Conservation (phyloP, 2,888 invertebrate species). For the Sphaeridia pumilis region DNA sequence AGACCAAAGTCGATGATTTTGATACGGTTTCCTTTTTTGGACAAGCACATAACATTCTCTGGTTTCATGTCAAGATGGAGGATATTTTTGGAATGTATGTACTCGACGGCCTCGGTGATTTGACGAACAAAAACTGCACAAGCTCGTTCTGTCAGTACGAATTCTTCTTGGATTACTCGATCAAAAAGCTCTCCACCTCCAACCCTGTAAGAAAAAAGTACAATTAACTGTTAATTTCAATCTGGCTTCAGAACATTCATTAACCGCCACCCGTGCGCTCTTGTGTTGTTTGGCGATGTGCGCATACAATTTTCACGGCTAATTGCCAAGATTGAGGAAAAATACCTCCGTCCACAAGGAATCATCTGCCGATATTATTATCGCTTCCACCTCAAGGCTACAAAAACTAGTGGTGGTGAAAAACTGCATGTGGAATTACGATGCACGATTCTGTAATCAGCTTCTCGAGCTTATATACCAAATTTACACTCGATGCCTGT, state of each 20-base stretch:
- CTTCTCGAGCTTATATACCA: background rate
- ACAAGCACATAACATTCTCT: slow-evolving; percentile 93
- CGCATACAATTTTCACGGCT: no score
- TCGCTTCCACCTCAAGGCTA: background rate
- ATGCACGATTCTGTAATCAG: background rate
- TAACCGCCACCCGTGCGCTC: no score
- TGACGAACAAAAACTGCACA: slow-evolving; percentile 95
- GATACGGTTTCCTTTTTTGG: slow-evolving; percentile 91
- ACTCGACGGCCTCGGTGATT: slow-evolving; percentile 95
- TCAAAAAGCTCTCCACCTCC: slow-evolving; percentile 98
- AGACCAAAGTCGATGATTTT: slow-evolving; percentile 98
- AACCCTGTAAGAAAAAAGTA: slow-evolving; percentile 55
- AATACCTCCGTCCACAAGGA: no score
- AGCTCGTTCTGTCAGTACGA: slow-evolving; percentile 88
- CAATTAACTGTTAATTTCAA: background rate
- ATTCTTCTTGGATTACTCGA: slow-evolving; percentile 95
- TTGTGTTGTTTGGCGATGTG: no score
- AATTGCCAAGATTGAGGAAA: no score
- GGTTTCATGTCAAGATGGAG: slow-evolving; percentile 98
- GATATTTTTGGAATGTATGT: slow-evolving; percentile 90
- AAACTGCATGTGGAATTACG: background rate
- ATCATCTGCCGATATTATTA: background rate
- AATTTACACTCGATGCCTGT: background rate
- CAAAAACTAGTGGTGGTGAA: background rate
- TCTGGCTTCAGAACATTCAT: background rate